Conservation (phyloP, 2,797 vertebrate species). For the Lagodon rhomboides region DNA sequence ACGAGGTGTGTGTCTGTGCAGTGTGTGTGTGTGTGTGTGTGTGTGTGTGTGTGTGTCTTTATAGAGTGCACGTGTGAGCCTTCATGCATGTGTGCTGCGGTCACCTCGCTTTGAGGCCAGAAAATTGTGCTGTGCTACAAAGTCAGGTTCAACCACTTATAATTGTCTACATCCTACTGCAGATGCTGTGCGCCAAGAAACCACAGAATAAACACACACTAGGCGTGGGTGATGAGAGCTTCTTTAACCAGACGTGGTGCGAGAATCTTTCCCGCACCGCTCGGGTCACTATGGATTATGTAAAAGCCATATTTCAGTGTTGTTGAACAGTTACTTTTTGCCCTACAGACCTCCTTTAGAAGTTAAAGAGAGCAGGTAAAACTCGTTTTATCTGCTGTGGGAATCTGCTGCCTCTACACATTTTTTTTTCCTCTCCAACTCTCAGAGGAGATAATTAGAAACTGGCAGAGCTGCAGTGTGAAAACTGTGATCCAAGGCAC, state of each 20-base stretch:
- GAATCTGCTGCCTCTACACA: conserved; percentile 53
- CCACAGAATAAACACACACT: conserved; percentile 19
- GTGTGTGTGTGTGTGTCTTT: too few relatives aligned
- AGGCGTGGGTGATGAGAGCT: neutral
- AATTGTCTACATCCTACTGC: conserved; percentile 29
- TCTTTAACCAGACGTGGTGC: neutral
- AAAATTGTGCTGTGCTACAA: conserved; percentile 16
- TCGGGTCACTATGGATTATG: conserved; percentile 7
- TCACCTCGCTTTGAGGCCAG: conserved; percentile 12
- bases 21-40: conserved; percentile 4
- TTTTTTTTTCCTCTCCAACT: conserved; percentile 20
- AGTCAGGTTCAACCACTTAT: conserved; percentile 10
- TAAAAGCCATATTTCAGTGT: conserved; percentile 16
- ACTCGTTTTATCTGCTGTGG: conserved; percentile 38
- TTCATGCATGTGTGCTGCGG: conserved; percentile 26
- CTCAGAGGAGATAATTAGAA: conserved; percentile 70
- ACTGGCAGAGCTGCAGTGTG: conserved; percentile 62
- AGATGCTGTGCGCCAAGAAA: conserved; percentile 17
- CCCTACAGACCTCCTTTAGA: conserved; percentile 30
- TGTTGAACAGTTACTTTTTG: conserved; percentile 17
- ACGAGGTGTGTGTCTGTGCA: conserved; percentile 39
- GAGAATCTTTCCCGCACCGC: neutral
- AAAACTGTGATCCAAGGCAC: conserved; percentile 63
- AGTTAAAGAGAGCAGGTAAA: conserved; percentile 54
- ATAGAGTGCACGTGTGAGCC: conserved; percentile 12